Evolutionary conservation across 1,140 invertebrate genomes (phyloP).

Genomic region (Drosophila willistoni): DNA sequence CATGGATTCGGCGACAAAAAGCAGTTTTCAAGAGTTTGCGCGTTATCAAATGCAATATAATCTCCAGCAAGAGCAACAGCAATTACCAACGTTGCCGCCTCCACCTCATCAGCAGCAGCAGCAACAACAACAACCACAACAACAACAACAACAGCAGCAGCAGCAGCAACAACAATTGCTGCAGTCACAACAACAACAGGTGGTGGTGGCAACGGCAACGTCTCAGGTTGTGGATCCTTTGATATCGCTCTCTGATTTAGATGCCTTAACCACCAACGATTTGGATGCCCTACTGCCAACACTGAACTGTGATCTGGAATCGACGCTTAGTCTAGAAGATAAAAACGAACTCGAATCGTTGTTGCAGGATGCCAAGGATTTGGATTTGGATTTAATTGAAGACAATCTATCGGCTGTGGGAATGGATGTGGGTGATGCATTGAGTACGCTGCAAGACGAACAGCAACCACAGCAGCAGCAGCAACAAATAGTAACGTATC

Average conservation of each 20-base stretch:
- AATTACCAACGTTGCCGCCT: slow-evolving; percentile 63
- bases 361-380: slow-evolving; percentile 81
- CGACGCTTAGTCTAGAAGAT: slow-evolving; percentile 84
- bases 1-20: slow-evolving; percentile 86
- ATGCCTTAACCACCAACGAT: slow-evolving; percentile 84
- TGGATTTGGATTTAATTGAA: slow-evolving; percentile 80
- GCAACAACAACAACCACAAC: slow-evolving; percentile 28
- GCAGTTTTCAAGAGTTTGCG: slow-evolving; percentile 86
- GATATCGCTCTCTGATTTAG: slow-evolving; percentile 81
- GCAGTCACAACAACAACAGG: slow-evolving; percentile 16
- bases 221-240: slow-evolving; percentile 63
- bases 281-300: slow-evolving; percentile 87
- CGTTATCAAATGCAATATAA: slow-evolving; percentile 86
- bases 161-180: slow-evolving; percentile 21
- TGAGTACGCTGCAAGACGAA: slow-evolving; percentile 60
- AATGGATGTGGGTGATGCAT: slow-evolving; percentile 74
- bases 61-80: slow-evolving; percentile 84
- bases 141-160: slow-evolving; percentile 27
- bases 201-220: slow-evolving; percentile 29
- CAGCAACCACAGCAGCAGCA: slow-evolving; percentile 63
- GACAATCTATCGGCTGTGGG: slow-evolving; percentile 76
- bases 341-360: slow-evolving; percentile 83
- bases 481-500: slow-evolving; percentile 24
- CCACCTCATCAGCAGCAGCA: slow-evolving; percentile 39
- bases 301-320: slow-evolving; percentile 84